Evolutionary conservation across 2,113 vertebrate genomes (phyloP), one percentile per base, ranked within the genome.

Genomic region (Dromaius novaehollandiae): DNA sequence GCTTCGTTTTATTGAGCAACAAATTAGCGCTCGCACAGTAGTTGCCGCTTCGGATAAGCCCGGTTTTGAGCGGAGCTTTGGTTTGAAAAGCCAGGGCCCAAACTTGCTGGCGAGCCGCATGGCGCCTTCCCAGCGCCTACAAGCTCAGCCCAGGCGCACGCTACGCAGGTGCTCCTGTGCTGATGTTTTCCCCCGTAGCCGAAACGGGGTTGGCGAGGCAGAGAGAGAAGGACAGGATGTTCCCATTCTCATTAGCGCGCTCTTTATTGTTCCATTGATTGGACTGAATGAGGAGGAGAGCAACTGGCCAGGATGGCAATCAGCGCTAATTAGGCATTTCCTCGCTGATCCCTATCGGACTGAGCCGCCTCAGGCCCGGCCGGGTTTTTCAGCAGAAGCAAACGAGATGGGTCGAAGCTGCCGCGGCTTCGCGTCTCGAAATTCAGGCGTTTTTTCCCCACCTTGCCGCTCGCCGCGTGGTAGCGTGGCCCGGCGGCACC

Each of bases 1-100:
- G 61, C 85, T 93, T 97, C 69, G 1, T 63, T 91, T 96, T 95
- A 96, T 95, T 93, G 91, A 95, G 96, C 81, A 96, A 89, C 78
- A 90, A 95, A 92, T 97, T 97, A 93, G 89, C 89, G 11, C 94
- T 97, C 88, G 93, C 93, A 89, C 96, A 94, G 94, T 92, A 91
- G 90, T 92, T 85, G 48, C 70, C 68, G 36, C 76, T 87, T 71
- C 63, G 56, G 58, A 84, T 88, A 24, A 69, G 60, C 90, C 73
- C 76, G 46, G 63, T 82, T 77, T 38, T 38, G 38, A 38, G 38
- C 38, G 38, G 38, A 38, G 38, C 38, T 38, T 38, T 38, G 38
- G 38, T 38, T 38, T 8, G 38, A 38, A 38, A 38, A 38, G 38
- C 38, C 38, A 8, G 38, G 38, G 38, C 38, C 38, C 38, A 38